Percentiles rank a stretch among this genome's conserved stretches.
phyloP scores from a whole-genome alignment of 2,797 vertebrate species.

The Mionectes olivaceus region DNA sequence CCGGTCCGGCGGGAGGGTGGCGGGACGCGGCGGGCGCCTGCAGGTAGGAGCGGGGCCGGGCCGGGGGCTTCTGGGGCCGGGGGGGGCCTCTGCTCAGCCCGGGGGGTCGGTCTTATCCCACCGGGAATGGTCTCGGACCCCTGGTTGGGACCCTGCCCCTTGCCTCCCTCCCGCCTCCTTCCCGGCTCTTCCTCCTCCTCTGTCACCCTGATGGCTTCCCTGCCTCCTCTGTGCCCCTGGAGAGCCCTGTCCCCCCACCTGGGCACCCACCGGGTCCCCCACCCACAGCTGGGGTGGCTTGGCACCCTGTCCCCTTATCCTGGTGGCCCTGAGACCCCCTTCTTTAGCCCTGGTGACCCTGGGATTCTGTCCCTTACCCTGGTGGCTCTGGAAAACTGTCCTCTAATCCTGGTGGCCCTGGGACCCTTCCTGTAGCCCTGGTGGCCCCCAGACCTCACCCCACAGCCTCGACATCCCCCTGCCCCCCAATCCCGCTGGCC shows the following conservation, averaged over 20 bases:
- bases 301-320: background rate
- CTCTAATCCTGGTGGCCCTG: background rate
- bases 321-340: background rate
- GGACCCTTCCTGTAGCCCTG: background rate
- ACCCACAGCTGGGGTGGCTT: background rate
- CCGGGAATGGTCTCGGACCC: accelerated
- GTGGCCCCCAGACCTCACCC: background rate
- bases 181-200: background rate
- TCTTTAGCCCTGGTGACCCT: background rate
- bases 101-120: accelerated
- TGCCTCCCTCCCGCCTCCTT: background rate
- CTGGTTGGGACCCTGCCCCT: accelerated
- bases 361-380: background rate
- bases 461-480: background rate
- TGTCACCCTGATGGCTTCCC: accelerated
- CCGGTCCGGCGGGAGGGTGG: constrained; percentile 40
- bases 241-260: accelerated
- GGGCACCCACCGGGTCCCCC: background rate
- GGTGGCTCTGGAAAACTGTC: background rate
- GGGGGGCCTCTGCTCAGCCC: background rate
- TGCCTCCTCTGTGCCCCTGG: accelerated
- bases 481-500: background rate
- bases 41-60: constrained; percentile 2
- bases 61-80: background rate
- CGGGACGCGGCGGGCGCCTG: background rate